phyloP scores from a whole-genome alignment of 1,140 invertebrate species.

The Diplogasteroides magnus region DNA sequence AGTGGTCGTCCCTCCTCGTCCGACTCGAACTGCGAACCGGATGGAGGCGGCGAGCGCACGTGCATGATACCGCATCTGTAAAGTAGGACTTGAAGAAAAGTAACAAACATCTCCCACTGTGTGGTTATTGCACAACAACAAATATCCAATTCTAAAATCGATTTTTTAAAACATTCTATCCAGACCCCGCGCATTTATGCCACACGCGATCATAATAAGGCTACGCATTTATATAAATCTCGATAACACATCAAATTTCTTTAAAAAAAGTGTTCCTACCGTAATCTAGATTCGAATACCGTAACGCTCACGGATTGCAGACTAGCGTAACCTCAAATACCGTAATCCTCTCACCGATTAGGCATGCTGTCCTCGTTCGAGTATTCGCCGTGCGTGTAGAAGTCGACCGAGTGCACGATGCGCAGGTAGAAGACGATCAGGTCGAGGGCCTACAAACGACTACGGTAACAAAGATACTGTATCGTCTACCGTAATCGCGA shows the following conservation, averaged over 20 bases:
- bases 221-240: too few relatives aligned
- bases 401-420: slow-evolving; percentile 96
- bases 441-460: slow-evolving; percentile 63
- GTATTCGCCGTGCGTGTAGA: slow-evolving; percentile 97
- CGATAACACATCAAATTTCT: too few relatives aligned
- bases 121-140: too few relatives aligned
- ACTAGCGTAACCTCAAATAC: slow-evolving; percentile 2
- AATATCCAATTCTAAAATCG: too few relatives aligned
- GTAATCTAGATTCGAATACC: not conserved
- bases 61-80: slow-evolving; percentile 86
- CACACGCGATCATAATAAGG: too few relatives aligned
- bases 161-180: too few relatives aligned
- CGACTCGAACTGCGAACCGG: slow-evolving; percentile 67
- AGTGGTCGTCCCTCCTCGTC: slow-evolving; percentile 45
- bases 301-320: not conserved
- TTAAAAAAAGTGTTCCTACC: too few relatives aligned
- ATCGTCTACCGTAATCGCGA: too few relatives aligned
- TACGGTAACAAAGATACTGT: too few relatives aligned
- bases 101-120: too few relatives aligned
- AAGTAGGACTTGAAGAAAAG: too few relatives aligned
- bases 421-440: slow-evolving; percentile 84
- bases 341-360: slow-evolving; percentile 66
- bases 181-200: too few relatives aligned
- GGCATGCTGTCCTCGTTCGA: slow-evolving; percentile 99
- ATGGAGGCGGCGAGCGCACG: slow-evolving; percentile 74